A percentile compares a stretch with the other conserved stretches of the same genome.
Conservation (phyloP, 2,888 invertebrate species). For the Stenodema calcarata region DNA sequence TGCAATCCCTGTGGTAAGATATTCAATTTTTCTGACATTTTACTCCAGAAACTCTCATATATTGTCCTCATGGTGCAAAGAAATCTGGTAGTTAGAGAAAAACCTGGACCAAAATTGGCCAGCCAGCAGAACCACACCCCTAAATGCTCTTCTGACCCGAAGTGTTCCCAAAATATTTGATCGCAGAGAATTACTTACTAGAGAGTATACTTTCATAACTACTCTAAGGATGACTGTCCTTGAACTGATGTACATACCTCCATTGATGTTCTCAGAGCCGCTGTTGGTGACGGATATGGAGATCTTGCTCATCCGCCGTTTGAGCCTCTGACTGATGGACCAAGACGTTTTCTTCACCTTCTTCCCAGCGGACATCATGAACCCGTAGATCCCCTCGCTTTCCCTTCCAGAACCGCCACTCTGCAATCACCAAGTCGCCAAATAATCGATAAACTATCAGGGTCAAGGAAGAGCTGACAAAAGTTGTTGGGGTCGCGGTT, state of each 20-base stretch:
- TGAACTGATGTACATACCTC: not conserved
- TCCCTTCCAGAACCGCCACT: constrained; percentile 22
- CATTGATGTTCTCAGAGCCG: not conserved
- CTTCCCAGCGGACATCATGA: constrained; percentile 57
- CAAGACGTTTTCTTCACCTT: constrained; percentile 57
- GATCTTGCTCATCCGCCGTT: constrained; percentile 56
- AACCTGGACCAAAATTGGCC: too few species aligned
- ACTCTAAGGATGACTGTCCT: too few species aligned
- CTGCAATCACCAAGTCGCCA: not conserved
- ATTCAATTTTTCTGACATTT: too few species aligned
- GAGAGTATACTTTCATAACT: too few species aligned
- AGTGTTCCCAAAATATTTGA: too few species aligned
- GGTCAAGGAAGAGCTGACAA: not conserved
- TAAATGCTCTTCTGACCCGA: too few species aligned
- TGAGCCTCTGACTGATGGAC: constrained; percentile 56
- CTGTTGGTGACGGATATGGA: constrained; percentile 47
- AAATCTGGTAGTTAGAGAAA: too few species aligned
- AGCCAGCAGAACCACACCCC: too few species aligned
- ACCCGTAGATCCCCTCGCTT: constrained; percentile 56
- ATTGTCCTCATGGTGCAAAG: too few species aligned
- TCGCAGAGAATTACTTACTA: too few species aligned
- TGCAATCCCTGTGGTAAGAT: not conserved
- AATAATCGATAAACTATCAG: not conserved
- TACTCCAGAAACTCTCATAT: too few species aligned
- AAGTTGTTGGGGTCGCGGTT: too few species aligned